phyloP scores from a whole-genome alignment of 2,797 vertebrate species.

The Merluccius polli region DNA sequence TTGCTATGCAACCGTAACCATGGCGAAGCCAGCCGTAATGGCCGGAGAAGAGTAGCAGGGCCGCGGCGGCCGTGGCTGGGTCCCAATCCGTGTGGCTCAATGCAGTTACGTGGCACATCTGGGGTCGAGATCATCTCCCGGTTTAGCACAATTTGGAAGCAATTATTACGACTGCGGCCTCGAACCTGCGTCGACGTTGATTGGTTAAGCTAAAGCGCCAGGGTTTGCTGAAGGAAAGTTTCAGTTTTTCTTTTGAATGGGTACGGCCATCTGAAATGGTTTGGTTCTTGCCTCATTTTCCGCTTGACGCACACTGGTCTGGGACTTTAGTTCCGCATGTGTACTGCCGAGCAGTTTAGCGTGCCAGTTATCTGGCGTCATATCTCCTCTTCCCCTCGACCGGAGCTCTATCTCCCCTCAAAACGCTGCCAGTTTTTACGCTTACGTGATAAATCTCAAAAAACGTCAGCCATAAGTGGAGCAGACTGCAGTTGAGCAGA shows the following conservation, averaged over 20 bases:
- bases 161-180: constrained; percentile 25
- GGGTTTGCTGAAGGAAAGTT: not conserved
- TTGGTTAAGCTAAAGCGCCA: not conserved
- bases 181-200: constrained; percentile 19
- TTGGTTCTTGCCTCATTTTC: not conserved
- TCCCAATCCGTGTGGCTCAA: not conserved
- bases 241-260: not conserved
- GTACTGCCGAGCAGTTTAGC: not conserved
- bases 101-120: constrained; percentile 36
- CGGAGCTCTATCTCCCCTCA: not conserved
- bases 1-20: constrained; percentile 35
- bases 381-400: not conserved
- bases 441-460: not conserved
- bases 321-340: not conserved
- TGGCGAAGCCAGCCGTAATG: constrained; percentile 45
- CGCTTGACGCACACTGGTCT: not conserved
- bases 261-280: not conserved
- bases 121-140: constrained; percentile 40
- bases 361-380: not conserved
- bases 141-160: constrained; percentile 49
- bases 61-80: not conserved
- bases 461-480: not conserved
- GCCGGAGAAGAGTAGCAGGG: constrained; percentile 18
- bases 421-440: not conserved
- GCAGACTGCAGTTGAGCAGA: not conserved